These are phyloP conservation scores for Stomorhina lunata DNA, from an alignment of 2,888 invertebrate genomes.

Conservation along the genomic window DNA sequence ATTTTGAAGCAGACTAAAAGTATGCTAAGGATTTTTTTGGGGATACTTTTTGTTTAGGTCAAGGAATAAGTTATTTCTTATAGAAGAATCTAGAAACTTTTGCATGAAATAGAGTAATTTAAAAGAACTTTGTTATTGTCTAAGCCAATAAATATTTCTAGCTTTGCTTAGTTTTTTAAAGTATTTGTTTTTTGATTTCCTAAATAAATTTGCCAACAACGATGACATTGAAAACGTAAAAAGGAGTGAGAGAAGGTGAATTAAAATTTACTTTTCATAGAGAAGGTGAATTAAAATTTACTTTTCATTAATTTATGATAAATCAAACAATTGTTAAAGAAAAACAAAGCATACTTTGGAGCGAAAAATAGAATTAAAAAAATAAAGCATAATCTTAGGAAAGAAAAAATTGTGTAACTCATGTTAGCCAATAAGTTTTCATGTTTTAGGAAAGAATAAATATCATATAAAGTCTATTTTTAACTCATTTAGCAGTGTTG, in stretches of 20 bases:
- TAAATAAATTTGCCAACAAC: constrained; percentile 28
- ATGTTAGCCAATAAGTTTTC: no score
- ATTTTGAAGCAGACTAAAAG: constrained; percentile 31
- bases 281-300: constrained; percentile 11
- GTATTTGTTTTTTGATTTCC: neutral
- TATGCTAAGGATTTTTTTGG: constrained; percentile 15
- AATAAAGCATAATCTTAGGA: neutral
- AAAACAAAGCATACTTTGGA: neutral
- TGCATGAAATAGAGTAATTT: no score
- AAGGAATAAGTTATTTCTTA: neutral
- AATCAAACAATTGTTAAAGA: constrained; percentile 18
- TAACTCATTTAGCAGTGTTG: no score
- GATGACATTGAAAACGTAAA: constrained; percentile 36
- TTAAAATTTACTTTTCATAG: constrained; percentile 48
- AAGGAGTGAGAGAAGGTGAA: neutral
- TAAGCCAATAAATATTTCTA: neutral
- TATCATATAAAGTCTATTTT: no score
- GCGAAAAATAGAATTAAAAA: neutral
- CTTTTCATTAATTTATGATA: constrained; percentile 50
- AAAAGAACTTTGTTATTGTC: neutral
- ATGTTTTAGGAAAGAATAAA: no score
- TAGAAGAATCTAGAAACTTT: neutral
- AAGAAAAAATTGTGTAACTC: no score
- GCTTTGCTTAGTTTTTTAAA: neutral
- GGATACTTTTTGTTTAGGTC: no score